Evolutionary conservation across 2,888 invertebrate species (phyloP).

Genomic region (Anorthoa munda): DNA sequence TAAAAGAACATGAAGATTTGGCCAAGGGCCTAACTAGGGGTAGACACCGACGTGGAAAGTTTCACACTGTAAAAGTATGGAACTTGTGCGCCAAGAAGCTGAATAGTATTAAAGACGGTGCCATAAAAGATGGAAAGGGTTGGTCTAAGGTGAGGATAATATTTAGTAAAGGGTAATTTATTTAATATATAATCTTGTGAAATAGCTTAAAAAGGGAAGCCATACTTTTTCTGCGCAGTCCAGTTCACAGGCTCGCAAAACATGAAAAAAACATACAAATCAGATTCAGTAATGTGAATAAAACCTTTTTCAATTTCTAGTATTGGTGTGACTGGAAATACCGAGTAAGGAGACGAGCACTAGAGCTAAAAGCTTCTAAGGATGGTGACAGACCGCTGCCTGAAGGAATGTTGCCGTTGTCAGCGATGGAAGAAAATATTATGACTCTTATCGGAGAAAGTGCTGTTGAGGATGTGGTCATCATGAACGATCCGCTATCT

Average conservation of each 20-base stretch:
- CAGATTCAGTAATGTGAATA: not conserved
- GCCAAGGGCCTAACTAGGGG: conserved; percentile 77
- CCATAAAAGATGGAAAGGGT: conserved; percentile 79
- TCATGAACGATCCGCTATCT: conserved; percentile 78
- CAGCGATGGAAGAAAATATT: conserved; percentile 77
- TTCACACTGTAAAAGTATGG: conserved; percentile 79
- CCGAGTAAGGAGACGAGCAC: conserved; percentile 77
- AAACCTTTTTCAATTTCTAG: conserved; percentile 65
- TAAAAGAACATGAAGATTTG: conserved; percentile 77
- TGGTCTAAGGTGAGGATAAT: conserved; percentile 80
- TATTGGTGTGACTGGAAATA: conserved; percentile 86
- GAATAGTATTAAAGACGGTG: conserved; percentile 74
- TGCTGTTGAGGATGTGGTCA: conserved; percentile 73
- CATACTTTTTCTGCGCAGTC: not conserved
- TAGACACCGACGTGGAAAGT: conserved; percentile 75
- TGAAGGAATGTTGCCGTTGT: conserved; percentile 73
- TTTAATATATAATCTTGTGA: not conserved
- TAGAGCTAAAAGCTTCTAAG: conserved; percentile 76
- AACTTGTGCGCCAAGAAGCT: conserved; percentile 78
- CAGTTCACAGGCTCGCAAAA: not conserved
- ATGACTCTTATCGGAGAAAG: conserved; percentile 77
- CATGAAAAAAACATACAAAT: not conserved
- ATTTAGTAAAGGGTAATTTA: not conserved
- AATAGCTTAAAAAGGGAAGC: no score
- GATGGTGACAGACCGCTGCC: conserved; percentile 70